Conservation (phyloP, 2,888 invertebrate genomes). For the Leucophenga maculata region DNA sequence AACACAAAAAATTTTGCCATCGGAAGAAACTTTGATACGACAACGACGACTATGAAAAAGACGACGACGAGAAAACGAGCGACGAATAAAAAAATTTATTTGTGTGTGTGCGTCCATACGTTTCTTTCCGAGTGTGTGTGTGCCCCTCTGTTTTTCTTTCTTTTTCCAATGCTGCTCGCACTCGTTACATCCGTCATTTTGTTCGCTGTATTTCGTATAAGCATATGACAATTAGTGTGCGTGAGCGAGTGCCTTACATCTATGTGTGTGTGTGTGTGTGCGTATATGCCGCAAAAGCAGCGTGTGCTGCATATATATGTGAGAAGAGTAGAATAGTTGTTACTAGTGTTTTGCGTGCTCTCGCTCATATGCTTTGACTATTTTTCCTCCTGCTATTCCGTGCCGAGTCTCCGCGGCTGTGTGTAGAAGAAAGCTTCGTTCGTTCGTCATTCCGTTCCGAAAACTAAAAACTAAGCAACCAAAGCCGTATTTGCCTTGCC, state of each 20-base stretch:
- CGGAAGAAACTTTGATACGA: conserved; percentile 68
- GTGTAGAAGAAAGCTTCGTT: too few species aligned
- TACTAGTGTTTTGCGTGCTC: too few species aligned
- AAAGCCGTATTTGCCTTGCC: too few species aligned
- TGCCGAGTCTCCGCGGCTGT: too few species aligned
- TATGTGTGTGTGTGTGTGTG: conserved; percentile 14
- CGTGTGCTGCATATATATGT: neutral
- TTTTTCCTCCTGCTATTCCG: too few species aligned
- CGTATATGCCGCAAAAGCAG: conserved; percentile 11
- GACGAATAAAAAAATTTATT: conserved; percentile 65
- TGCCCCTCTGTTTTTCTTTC: conserved; percentile 67
- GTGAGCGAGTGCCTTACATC: too few species aligned
- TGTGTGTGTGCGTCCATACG: too few species aligned
- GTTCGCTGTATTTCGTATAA: conserved; percentile 46
- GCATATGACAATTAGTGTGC: conserved; percentile 29
- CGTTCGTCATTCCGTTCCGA: too few species aligned
- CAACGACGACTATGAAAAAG: too few species aligned
- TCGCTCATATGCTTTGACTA: too few species aligned
- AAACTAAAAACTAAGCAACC: too few species aligned
- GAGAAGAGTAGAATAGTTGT: neutral
- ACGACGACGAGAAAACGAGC: conserved; percentile 64
- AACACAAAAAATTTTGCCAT: conserved; percentile 66
- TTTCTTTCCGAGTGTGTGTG: too few species aligned
- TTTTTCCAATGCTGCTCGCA: conserved; percentile 69
- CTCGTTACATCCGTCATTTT: conserved; percentile 49